Evolutionary conservation across 2,888 invertebrate genomes (phyloP), one percentile per base, ranked within the genome.

Genomic region (Cephus runcator): DNA sequence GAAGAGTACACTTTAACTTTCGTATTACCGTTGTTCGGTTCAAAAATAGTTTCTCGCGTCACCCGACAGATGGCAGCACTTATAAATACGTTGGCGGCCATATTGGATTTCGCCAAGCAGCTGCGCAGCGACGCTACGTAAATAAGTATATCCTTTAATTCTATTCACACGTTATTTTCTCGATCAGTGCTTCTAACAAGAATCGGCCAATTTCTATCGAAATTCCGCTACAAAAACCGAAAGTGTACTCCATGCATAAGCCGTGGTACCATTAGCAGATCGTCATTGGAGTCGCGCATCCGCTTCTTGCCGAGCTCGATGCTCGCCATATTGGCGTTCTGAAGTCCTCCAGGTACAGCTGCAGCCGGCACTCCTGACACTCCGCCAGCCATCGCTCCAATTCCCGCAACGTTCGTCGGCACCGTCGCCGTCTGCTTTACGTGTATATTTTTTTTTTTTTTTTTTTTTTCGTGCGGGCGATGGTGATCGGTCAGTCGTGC

Each of bases 291-390:
- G 93, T 95, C 95, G 92, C 95, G 96, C 94, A 97, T 96, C 94
- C 98, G 97, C 95, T 98, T 98, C 96, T 97, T 97, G 95, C 97
- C 97, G 94, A 96, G 94, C 95, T 97, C 96, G 95, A 96, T 94
- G 94, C 93, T 92, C 91, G 94, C 93, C 93, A 93, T 93, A 93
- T 94, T 94, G 93, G 95, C 94, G 94, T 94, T 92, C 92, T 93
- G 93, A 92, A 94, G 93, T 93, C 93, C 92, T 93, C 90, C 91
- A 91, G 93, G 92, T 90, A 93, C 92, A 90, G 93, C 93, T 91
- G 93, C 91, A 89, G 93, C 92, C 81, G 88, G 87, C 83, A 90
- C 87, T 86, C 89, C 90, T 85, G 90, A 89, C 79, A 91, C 89
- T 88, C 90, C 90, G 83, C 91, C 89, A 85, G 89, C 87, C 88